Conservation (phyloP, 2,113 vertebrate genomes). For the Clarias gariepinus region DNA sequence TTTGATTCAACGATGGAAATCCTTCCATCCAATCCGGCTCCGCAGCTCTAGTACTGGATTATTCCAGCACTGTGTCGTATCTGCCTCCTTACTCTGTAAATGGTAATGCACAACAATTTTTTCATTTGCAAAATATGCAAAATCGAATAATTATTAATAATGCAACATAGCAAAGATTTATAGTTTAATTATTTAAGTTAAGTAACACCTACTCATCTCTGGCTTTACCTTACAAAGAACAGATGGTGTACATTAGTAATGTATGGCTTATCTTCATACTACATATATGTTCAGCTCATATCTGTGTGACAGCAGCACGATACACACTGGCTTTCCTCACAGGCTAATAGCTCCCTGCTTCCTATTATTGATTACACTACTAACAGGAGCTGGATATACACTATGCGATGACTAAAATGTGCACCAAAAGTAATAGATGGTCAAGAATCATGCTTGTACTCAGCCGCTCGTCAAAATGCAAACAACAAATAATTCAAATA, state of each 20-base stretch:
- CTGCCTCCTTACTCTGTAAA: neutral
- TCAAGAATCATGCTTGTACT: neutral
- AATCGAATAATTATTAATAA: neutral
- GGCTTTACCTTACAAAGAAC: slow-evolving; percentile 14
- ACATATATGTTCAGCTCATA: slow-evolving; percentile 12
- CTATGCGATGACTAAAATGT: neutral
- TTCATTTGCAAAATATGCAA: neutral
- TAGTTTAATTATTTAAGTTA: neutral
- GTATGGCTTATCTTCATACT: slow-evolving; percentile 35
- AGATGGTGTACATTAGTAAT: slow-evolving; percentile 38
- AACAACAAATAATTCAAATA: slow-evolving; percentile 9
- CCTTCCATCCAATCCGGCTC: neutral
- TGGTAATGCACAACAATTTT: neutral
- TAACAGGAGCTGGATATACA: neutral
- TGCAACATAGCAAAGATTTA: neutral
- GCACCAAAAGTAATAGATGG: neutral
- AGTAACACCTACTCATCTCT: neutral
- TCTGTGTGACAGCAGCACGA: slow-evolving; percentile 2
- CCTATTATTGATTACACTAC: slow-evolving; percentile 27
- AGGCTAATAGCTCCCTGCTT: slow-evolving; percentile 25
- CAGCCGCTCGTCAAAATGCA: neutral
- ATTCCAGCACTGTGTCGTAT: neutral
- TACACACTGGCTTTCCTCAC: neutral
- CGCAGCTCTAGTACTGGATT: neutral
- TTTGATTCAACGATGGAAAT: neutral